Evolutionary conservation across 2,888 invertebrate genomes (phyloP).

Genomic region (Subacronicta megacephala): DNA sequence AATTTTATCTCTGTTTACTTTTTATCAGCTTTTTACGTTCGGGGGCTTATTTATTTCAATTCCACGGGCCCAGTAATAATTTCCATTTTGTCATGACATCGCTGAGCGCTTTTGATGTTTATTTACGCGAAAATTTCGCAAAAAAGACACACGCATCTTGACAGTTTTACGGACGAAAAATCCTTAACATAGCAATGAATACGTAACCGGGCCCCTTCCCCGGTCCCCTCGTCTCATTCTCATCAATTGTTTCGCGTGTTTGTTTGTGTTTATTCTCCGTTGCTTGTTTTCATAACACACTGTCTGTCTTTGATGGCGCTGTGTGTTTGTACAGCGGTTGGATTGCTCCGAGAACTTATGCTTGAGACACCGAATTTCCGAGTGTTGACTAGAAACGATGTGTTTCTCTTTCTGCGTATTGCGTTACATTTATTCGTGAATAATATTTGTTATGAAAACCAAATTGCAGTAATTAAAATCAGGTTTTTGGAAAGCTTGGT

Average conservation of each 20-base stretch:
- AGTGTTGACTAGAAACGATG: slow-evolving; percentile 43
- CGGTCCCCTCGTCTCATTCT: slow-evolving; percentile 70
- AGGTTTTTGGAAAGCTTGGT: slow-evolving; percentile 2
- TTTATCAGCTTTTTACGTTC: slow-evolving; percentile 36
- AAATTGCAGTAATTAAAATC: slow-evolving; percentile 10
- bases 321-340: slow-evolving; percentile 80
- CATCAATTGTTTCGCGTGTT: slow-evolving; percentile 86
- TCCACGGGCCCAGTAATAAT: slow-evolving; percentile 40
- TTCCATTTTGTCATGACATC: slow-evolving; percentile 55
- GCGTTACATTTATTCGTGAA: slow-evolving; percentile 27
- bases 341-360: slow-evolving; percentile 72
- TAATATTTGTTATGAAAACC: slow-evolving; percentile 34
- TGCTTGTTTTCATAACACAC: slow-evolving; percentile 88
- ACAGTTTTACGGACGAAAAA: slow-evolving; percentile 72
- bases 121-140: slow-evolving; percentile 58
- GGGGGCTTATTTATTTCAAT: slow-evolving; percentile 47
- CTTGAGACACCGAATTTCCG: slow-evolving; percentile 64
- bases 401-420: slow-evolving; percentile 47
- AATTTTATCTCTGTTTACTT: slow-evolving; percentile 35
- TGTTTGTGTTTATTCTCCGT: slow-evolving; percentile 85
- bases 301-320: slow-evolving; percentile 85
- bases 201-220: slow-evolving; percentile 63
- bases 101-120: slow-evolving; percentile 56
- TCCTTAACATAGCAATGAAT: slow-evolving; percentile 75
- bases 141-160: slow-evolving; percentile 63